phyloP scores from a whole-genome alignment of 2,797 vertebrate species.

The Platyrinchus mystaceus region DNA sequence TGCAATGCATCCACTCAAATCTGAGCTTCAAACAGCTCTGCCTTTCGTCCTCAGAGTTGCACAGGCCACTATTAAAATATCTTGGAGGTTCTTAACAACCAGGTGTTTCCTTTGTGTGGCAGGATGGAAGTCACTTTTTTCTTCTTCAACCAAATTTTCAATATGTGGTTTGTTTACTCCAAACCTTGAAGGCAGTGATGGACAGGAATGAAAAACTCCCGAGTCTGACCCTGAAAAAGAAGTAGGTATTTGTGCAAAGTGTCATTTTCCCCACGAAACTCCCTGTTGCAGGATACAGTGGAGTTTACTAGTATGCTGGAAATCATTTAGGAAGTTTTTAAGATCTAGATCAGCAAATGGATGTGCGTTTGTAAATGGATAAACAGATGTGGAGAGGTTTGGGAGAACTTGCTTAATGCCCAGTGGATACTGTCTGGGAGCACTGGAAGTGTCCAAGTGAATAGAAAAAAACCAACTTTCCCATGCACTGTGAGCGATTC shows the following conservation, averaged over 20 bases:
- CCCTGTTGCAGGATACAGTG: not conserved
- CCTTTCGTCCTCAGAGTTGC: not conserved
- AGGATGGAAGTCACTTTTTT: not conserved
- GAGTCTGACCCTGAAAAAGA: not conserved
- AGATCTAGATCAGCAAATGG: not conserved
- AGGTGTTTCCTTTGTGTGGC: not conserved
- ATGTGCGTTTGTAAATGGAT: not conserved
- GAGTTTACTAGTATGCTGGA: not conserved
- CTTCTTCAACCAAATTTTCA: not conserved
- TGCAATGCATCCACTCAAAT: conserved; percentile 1
- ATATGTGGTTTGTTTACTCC: not conserved
- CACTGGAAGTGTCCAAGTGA: not conserved
- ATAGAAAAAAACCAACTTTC: not conserved
- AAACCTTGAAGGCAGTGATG: not conserved
- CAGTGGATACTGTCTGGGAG: not conserved
- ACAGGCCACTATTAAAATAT: not conserved
- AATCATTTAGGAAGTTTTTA: not conserved
- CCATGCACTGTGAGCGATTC: not conserved
- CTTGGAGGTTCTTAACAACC: not conserved
- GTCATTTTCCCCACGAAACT: not conserved
- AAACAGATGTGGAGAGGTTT: not conserved
- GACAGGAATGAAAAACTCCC: not conserved
- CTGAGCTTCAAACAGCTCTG: not conserved
- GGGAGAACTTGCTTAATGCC: not conserved
- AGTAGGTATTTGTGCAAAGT: not conserved